These are phyloP conservation scores for Stictonetta naevosa DNA, from an alignment of 2,113 vertebrate species.

Conservation along the genomic window DNA sequence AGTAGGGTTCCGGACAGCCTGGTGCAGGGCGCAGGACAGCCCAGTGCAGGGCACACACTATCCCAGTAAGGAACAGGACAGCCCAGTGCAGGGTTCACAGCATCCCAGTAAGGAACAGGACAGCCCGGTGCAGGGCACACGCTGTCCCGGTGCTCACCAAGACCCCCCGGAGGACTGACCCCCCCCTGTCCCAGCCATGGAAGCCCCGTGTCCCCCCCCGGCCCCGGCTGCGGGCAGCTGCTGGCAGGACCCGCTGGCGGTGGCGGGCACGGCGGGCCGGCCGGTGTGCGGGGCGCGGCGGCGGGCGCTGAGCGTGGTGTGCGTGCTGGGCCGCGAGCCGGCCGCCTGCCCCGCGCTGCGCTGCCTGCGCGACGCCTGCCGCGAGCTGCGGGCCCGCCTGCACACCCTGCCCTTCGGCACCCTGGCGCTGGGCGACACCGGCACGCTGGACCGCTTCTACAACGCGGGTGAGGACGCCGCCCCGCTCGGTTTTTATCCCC, in stretches of 20 bases:
- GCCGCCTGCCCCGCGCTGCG: slow-evolving; percentile 77
- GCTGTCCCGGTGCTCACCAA: too few species aligned
- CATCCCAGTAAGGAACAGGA: too few species aligned
- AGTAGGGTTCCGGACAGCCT: too few species aligned
- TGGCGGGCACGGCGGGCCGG: slow-evolving; percentile 71
- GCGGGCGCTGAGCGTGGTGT: slow-evolving; percentile 80
- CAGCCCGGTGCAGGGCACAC: too few species aligned
- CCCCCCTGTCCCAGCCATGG: too few species aligned
- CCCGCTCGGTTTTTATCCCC: accelerated
- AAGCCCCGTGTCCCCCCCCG: background rate
- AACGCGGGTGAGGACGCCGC: slow-evolving; percentile 85
- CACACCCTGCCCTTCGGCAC: slow-evolving; percentile 77
- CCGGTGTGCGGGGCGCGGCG: slow-evolving; percentile 35
- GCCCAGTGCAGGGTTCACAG: too few species aligned
- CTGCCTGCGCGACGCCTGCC: slow-evolving; percentile 84
- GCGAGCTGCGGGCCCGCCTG: slow-evolving; percentile 73
- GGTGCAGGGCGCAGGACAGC: too few species aligned
- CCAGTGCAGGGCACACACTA: too few species aligned
- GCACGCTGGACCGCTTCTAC: slow-evolving; percentile 85
- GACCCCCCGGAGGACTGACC: too few species aligned
- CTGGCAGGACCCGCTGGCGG: slow-evolving; percentile 86
- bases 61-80: too few species aligned
- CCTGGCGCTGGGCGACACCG: slow-evolving; percentile 79
- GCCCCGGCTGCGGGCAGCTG: slow-evolving; percentile 73
- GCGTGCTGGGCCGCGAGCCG: slow-evolving; percentile 74